Percentiles rank a stretch among this genome's conserved stretches.
Evolutionary conservation across 2,888 invertebrate genomes (phyloP).

Genomic region (Aleiodes testaceus): DNA sequence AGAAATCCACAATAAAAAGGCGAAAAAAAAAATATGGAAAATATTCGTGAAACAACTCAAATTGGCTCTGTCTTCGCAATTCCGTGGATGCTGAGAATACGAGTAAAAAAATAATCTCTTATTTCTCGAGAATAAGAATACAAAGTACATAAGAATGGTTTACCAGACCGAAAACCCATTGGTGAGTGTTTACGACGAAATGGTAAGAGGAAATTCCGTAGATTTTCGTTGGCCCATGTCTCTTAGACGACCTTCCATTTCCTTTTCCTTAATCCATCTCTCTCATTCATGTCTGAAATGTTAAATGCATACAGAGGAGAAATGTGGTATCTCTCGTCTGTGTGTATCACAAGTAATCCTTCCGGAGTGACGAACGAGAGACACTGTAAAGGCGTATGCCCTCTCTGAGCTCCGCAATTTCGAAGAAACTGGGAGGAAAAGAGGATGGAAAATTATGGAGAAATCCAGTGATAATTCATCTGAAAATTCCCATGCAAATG

Average conservation of each 20-base stretch:
- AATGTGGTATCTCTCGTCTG: conserved; percentile 40
- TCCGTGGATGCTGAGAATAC: conserved; percentile 19
- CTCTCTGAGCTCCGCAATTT: not conserved
- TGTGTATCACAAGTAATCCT: conserved; percentile 51
- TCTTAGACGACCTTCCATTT: not conserved
- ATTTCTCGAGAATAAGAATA: conserved; percentile 31
- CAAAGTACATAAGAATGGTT: conserved; percentile 33
- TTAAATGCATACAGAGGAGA: conserved; percentile 15
- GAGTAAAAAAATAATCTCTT: conserved; percentile 9
- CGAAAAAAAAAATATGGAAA: not conserved
- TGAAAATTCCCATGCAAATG: conserved; percentile 42
- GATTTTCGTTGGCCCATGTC: conserved; percentile 14
- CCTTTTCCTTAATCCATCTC: conserved; percentile 12
- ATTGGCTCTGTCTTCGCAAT: conserved; percentile 14
- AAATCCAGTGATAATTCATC: conserved; percentile 19
- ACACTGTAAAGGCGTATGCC: conserved; percentile 47
- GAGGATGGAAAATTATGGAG: conserved; percentile 21
- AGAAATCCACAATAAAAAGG: not conserved
- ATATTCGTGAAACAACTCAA: not conserved
- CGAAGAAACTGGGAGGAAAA: conserved; percentile 2
- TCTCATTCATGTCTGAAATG: conserved; percentile 8
- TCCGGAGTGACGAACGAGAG: conserved; percentile 51
- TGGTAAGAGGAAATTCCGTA: conserved; percentile 11
- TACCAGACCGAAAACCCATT: conserved; percentile 39
- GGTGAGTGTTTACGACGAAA: conserved; percentile 19